Percentiles rank a stretch among this genome's conserved stretches.
phyloP scores from a whole-genome alignment of 2,113 vertebrate genomes.

The Lepisosteus oculatus region DNA sequence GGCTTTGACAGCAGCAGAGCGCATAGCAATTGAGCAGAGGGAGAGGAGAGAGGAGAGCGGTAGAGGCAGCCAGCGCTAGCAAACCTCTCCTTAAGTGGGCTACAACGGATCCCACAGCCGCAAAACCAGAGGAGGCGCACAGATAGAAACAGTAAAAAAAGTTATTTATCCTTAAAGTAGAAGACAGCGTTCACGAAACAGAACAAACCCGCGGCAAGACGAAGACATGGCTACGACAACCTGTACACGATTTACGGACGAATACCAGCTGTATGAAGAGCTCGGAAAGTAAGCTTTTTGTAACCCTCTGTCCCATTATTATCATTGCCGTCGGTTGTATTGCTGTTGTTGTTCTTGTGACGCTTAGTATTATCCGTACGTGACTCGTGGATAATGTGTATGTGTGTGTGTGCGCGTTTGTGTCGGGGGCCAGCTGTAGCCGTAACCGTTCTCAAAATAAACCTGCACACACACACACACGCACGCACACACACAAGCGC shows the following conservation, averaged over 20 bases:
- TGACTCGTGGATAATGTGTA: no score
- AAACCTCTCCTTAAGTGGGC: slow-evolving; percentile 17
- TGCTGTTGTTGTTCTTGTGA: no score
- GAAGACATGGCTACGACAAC: slow-evolving; percentile 84
- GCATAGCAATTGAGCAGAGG: slow-evolving; percentile 29
- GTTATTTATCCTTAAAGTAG: slow-evolving; percentile 10
- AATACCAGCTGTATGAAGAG: slow-evolving; percentile 92
- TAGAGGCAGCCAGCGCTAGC: slow-evolving; percentile 20
- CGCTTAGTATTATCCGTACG: no score
- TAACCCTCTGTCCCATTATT: no score
- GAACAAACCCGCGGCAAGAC: slow-evolving; percentile 21
- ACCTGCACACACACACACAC: neutral
- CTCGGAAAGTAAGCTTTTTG: slow-evolving; percentile 84
- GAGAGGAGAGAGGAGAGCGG: slow-evolving; percentile 29
- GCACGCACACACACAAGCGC: neutral
- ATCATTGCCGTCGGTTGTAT: no score
- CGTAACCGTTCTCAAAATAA: slow-evolving; percentile 8
- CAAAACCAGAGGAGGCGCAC: slow-evolving; percentile 34
- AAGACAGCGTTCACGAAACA: slow-evolving; percentile 18
- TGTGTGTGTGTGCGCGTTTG: no score
- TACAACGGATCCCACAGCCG: slow-evolving; percentile 8
- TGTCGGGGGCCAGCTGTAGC: no score
- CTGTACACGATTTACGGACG: slow-evolving; percentile 90
- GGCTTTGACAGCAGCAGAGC: slow-evolving; percentile 25
- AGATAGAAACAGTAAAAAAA: slow-evolving; percentile 1